Percentiles rank a stretch among this genome's conserved stretches.
These are phyloP conservation scores for Dermatemys mawii DNA, from an alignment of 2,113 vertebrate genomes.

Conservation along the genomic window DNA sequence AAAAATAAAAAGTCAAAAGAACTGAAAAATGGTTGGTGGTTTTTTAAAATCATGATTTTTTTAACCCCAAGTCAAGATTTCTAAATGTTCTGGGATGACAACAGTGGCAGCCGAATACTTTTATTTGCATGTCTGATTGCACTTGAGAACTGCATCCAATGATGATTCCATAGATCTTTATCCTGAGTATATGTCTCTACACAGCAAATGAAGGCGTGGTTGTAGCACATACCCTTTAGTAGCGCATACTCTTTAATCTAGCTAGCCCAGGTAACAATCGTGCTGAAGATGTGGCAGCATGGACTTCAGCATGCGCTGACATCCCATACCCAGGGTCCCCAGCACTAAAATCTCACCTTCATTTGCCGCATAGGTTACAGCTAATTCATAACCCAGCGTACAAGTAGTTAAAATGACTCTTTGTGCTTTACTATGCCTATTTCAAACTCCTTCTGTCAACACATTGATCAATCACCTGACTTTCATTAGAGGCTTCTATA, in stretches of 20 bases:
- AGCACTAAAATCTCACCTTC: background rate
- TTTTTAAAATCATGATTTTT: background rate
- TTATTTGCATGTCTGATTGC: background rate
- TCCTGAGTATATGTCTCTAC: background rate
- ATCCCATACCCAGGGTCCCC: background rate
- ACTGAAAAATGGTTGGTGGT: background rate
- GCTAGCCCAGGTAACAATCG: background rate
- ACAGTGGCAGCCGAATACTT: background rate
- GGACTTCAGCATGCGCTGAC: background rate
- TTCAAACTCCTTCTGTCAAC: background rate
- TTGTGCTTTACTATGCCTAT: background rate
- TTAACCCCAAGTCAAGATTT: background rate
- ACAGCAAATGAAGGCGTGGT: background rate
- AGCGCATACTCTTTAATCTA: background rate
- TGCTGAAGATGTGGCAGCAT: background rate
- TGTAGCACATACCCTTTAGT: background rate
- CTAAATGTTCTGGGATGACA: background rate
- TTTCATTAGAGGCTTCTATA: background rate
- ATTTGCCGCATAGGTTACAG: background rate
- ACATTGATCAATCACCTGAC: background rate
- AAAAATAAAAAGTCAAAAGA: background rate
- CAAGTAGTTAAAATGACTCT: background rate
- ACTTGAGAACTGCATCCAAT: no score
- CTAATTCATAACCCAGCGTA: background rate
- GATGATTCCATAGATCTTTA: background rate